phyloP scores from a whole-genome alignment of 2,113 vertebrate genomes.

The Myxocyprinus asiaticus region DNA sequence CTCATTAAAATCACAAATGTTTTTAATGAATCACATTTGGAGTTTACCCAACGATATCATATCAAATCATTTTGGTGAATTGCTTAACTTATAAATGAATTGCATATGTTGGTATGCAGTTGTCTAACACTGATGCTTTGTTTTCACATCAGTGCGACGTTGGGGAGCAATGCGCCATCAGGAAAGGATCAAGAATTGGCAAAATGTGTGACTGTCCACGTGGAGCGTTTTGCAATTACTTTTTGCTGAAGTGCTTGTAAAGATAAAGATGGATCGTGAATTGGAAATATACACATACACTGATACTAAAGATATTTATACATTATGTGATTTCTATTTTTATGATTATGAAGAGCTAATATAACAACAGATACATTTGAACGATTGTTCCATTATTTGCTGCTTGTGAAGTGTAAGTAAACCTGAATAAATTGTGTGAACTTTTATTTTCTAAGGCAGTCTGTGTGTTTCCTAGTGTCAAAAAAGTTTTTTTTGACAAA shows the following conservation, averaged over 20 bases:
- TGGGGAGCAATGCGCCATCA: conserved; percentile 75
- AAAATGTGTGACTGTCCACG: conserved; percentile 78
- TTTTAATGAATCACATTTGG: too few relatives aligned
- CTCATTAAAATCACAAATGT: too few relatives aligned
- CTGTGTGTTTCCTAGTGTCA: conserved; percentile 48
- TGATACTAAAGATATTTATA: conserved; percentile 35
- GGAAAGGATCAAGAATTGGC: conserved; percentile 78
- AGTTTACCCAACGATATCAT: neutral
- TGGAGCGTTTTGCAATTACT: conserved; percentile 74
- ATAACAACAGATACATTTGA: conserved; percentile 38
- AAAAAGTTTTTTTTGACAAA: neutral
- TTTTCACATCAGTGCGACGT: conserved; percentile 68
- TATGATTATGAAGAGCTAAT: conserved; percentile 14
- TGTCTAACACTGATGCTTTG: neutral
- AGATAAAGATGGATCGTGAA: conserved; percentile 33
- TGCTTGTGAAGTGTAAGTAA: conserved; percentile 45
- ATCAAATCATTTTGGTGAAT: too few relatives aligned
- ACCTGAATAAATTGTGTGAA: conserved; percentile 63
- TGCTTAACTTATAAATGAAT: neutral
- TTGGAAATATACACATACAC: neutral
- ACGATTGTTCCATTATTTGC: conserved; percentile 37
- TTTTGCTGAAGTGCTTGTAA: conserved; percentile 81
- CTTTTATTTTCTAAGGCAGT: conserved; percentile 74
- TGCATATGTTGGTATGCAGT: neutral
- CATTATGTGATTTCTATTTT: conserved; percentile 52